These are phyloP conservation scores for Xestoiulus laeticollis DNA, from an alignment of 2,888 invertebrate species.

Conservation along the genomic window DNA sequence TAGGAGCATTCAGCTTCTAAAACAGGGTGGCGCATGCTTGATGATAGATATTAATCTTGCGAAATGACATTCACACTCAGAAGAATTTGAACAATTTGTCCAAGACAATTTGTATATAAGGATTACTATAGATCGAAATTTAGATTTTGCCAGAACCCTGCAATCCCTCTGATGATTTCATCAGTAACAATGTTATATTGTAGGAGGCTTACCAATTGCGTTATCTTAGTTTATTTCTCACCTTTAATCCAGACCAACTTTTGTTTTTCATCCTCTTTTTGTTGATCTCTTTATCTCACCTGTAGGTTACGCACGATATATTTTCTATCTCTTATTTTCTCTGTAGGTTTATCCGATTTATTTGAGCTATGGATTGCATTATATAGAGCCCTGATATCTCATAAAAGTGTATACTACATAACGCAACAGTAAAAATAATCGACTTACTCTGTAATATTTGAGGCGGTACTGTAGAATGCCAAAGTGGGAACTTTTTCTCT, in stretches of 20 bases:
- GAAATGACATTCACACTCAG: too few relatives aligned
- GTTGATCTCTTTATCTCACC: constrained; percentile 28
- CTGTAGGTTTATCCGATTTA: constrained; percentile 4
- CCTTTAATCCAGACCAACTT: neutral
- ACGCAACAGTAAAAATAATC: neutral
- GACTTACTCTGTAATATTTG: neutral
- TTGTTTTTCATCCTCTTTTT: neutral
- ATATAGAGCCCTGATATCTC: neutral
- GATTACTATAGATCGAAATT: too few relatives aligned
- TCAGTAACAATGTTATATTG: neutral
- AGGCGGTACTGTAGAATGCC: neutral
- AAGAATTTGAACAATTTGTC: too few relatives aligned
- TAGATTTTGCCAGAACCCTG: neutral
- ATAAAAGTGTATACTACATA: neutral
- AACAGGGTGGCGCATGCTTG: too few relatives aligned
- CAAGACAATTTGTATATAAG: too few relatives aligned
- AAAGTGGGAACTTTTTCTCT: neutral
- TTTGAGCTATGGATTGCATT: neutral
- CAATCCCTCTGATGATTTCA: neutral
- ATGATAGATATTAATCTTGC: too few relatives aligned
- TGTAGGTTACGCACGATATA: neutral
- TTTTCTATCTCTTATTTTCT: constrained; percentile 27
- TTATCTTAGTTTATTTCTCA: constrained; percentile 18
- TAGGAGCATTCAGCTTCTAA: too few relatives aligned
- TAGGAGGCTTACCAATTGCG: neutral